Conservation (phyloP, 2,888 invertebrate genomes). For the Folsomia candida region DNA sequence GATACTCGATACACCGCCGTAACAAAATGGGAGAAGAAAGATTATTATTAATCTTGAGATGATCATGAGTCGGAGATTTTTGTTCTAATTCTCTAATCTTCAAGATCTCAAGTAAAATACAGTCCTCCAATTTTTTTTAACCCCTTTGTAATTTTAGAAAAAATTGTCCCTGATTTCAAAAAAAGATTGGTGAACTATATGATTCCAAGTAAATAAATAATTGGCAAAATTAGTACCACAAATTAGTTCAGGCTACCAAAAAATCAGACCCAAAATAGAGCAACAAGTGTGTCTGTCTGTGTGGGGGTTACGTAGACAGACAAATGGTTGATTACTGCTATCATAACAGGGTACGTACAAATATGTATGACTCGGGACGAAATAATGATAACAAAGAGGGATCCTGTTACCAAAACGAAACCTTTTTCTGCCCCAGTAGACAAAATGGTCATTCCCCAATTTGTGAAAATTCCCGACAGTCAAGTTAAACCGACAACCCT, state of each 20-base stretch:
- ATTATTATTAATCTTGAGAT: not conserved
- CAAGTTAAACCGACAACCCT: not conserved
- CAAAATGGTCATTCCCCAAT: constrained; percentile 1
- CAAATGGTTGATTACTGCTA: not conserved
- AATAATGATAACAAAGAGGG: not conserved
- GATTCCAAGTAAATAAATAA: not conserved
- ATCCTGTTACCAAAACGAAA: not conserved
- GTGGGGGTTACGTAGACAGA: not conserved
- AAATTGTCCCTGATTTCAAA: not conserved
- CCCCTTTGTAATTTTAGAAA: not conserved
- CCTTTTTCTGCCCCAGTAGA: constrained; percentile 1
- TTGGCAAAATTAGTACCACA: too few species aligned
- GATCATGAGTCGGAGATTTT: not conserved
- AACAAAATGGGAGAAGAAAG: not conserved
- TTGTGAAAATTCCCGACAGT: not conserved
- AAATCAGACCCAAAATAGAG: not conserved
- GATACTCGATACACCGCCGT: not conserved
- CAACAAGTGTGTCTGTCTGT: not conserved
- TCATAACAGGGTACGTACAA: not conserved
- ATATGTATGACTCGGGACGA: not conserved
- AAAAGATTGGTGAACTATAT: not conserved
- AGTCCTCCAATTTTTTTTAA: not conserved
- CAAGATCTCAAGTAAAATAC: too few species aligned
- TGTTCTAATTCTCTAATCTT: not conserved
- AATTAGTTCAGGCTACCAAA: too few species aligned